phyloP scores from a whole-genome alignment of 2,797 vertebrate genomes.

The Podargus strigoides region DNA sequence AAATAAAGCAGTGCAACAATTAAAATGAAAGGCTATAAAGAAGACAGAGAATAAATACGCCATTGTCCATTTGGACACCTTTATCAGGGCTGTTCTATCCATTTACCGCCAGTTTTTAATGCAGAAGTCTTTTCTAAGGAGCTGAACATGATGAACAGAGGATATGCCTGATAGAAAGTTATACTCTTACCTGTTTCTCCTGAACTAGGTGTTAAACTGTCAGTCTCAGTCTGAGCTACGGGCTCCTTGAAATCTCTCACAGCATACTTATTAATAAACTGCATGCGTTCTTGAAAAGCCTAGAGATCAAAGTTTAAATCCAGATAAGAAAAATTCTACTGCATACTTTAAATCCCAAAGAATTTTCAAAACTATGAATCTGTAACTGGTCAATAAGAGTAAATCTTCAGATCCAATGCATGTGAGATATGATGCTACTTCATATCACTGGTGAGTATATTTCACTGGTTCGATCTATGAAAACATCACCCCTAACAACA shows the following conservation, averaged over 20 bases:
- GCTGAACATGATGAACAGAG: not conserved
- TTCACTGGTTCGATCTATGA: not conserved
- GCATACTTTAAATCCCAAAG: not conserved
- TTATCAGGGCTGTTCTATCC: not conserved
- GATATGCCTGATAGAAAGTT: not conserved
- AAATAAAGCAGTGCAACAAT: not conserved
- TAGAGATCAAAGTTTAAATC: conserved; percentile 35
- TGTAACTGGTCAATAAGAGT: not conserved
- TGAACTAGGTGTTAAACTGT: not conserved
- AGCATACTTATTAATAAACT: conserved; percentile 72
- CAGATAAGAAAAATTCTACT: not conserved
- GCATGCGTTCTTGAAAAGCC: conserved; percentile 82
- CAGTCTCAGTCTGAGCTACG: not conserved
- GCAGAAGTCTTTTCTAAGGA: not conserved
- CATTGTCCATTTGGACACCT: not conserved
- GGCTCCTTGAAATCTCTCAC: conserved; percentile 11
- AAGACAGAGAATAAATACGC: not conserved
- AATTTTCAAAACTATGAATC: not conserved
- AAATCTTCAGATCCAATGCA: not conserved
- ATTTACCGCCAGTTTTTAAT: not conserved
- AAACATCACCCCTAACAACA: not conserved
- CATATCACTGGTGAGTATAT: not conserved
- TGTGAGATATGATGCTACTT: not conserved
- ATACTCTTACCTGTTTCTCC: conserved; percentile 60
- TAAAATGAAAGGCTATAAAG: not conserved